A percentile compares a stretch with the other conserved stretches of the same genome.
Conservation (phyloP, 2,797 vertebrate species). For the Novumbra hubbsi region DNA sequence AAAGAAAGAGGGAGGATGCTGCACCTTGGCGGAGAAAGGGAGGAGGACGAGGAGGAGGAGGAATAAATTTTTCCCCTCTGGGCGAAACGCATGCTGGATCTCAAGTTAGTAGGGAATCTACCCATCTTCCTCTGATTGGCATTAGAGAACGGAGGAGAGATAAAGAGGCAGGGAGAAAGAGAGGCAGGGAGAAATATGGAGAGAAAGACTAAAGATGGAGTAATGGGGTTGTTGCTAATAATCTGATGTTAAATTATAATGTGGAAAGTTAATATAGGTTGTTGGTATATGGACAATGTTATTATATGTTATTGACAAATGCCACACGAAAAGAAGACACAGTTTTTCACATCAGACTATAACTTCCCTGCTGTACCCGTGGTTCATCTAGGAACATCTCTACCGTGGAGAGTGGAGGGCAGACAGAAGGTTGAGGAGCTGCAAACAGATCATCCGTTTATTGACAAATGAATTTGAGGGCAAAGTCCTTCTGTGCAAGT, state of each 20-base stretch:
- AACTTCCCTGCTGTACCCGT: neutral
- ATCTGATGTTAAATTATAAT: constrained; percentile 68
- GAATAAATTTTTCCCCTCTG: constrained; percentile 83
- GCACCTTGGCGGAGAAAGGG: constrained; percentile 78
- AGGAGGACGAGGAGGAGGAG: constrained; percentile 73
- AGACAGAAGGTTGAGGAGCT: constrained; percentile 70
- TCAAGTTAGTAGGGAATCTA: constrained; percentile 74
- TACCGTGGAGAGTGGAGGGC: constrained; percentile 39
- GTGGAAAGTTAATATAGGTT: constrained; percentile 39
- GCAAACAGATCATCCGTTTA: constrained; percentile 74
- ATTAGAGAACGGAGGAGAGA: constrained; percentile 63
- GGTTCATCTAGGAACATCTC: neutral
- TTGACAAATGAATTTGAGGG: constrained; percentile 81
- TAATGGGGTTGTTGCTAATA: constrained; percentile 40
- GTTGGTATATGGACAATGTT: neutral
- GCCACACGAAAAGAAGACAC: neutral
- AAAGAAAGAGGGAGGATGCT: constrained; percentile 57
- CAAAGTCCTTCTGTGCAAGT: constrained; percentile 78
- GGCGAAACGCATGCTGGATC: constrained; percentile 76
- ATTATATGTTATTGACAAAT: neutral
- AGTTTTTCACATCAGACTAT: neutral
- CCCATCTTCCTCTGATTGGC: constrained; percentile 78
- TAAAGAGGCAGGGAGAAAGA: constrained; percentile 11
- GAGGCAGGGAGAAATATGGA: constrained; percentile 17
- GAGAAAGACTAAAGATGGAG: constrained; percentile 5